A percentile compares a stretch with the other conserved stretches of the same genome.
Evolutionary conservation across 2,888 invertebrate species (phyloP).

Genomic region (Prenolepis imparis): DNA sequence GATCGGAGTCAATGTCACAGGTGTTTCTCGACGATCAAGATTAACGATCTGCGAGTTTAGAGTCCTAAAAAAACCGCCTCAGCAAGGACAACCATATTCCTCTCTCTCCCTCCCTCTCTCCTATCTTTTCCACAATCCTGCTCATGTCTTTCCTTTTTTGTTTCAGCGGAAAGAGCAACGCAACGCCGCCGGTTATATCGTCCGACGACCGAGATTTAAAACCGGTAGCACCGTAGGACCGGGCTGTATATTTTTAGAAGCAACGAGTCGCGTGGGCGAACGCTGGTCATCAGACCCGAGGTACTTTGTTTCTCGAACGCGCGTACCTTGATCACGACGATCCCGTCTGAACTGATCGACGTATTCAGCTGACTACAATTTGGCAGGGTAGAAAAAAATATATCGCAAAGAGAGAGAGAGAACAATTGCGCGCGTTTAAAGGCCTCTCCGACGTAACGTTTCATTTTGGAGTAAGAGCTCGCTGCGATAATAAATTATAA

Average conservation of each 20-base stretch:
- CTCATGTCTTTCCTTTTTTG: conserved; percentile 60
- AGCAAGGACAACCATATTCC: background rate
- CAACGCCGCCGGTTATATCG: conserved; percentile 52
- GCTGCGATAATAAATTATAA: conserved; percentile 31
- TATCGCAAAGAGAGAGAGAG: background rate
- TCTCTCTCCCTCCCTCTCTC: conserved; percentile 18
- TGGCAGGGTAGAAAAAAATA: background rate
- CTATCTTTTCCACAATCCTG: conserved; percentile 8
- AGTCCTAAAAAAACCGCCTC: conserved; percentile 40
- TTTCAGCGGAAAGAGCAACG: conserved; percentile 63
- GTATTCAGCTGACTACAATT: background rate
- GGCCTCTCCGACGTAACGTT: background rate
- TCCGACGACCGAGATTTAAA: conserved; percentile 79
- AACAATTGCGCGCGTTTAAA: background rate
- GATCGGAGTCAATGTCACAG: conserved; percentile 35
- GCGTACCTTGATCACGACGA: conserved; percentile 28
- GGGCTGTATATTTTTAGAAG: conserved; percentile 82
- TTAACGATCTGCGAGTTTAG: conserved; percentile 61
- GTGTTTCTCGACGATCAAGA: conserved; percentile 46
- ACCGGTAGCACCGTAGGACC: conserved; percentile 82
- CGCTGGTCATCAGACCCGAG: conserved; percentile 77
- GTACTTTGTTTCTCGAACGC: conserved; percentile 67
- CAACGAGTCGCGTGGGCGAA: conserved; percentile 80
- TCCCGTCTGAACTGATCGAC: conserved; percentile 41
- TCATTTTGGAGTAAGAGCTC: background rate